Base-by-base conservation (phyloP, 1,140 invertebrate genomes). In the Trachymyrmex cornetzi region DNA sequence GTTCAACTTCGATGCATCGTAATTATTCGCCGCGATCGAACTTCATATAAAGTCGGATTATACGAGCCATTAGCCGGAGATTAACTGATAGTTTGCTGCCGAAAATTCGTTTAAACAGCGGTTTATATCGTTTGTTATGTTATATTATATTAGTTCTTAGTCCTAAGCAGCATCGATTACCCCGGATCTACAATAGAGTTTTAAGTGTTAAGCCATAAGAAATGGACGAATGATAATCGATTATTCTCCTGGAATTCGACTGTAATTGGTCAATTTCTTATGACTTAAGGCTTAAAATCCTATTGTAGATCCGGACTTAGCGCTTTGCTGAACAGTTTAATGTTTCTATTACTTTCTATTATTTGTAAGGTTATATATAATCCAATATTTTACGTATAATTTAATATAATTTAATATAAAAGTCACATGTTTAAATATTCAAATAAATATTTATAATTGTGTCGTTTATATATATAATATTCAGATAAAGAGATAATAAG, bases 21-120 rank as follows among this genome's bases (percentile, higher is more conserved):
- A 75, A 84, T 84, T 84, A 61, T 71, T 48, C 30, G 14, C 22
- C 7, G 30, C 30, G 7, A 81, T 75, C 55, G 7, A 82, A 84
- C 69, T 84, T 75, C 14, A n/a, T 69, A 0, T 69, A 0, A 84
- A 75, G 55, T 50, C 55, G 55, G 44, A 38, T 74, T 24, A 27
- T 19, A 84, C 16, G 24, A 61, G 55, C n/a, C 80, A 75, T 84
- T 84, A 84, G 55, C 27, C 12, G 24, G 14, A 57, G 24, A 84
- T 84, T 75, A 84, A 30, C 38, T 19, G 55, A 84, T 84, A 84
- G 55, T 22, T 44, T 4, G 38, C 24, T 14, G 7, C 14, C 55
- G 11, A 53, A 74, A 84, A 48, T 75, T 84, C 27, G 19, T 38
- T 34, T 34, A 34, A 34, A 16, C 34, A 30, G 24, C 6, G 14